Conservation (phyloP, 2,888 invertebrate species). For the Drosophila yooni region DNA sequence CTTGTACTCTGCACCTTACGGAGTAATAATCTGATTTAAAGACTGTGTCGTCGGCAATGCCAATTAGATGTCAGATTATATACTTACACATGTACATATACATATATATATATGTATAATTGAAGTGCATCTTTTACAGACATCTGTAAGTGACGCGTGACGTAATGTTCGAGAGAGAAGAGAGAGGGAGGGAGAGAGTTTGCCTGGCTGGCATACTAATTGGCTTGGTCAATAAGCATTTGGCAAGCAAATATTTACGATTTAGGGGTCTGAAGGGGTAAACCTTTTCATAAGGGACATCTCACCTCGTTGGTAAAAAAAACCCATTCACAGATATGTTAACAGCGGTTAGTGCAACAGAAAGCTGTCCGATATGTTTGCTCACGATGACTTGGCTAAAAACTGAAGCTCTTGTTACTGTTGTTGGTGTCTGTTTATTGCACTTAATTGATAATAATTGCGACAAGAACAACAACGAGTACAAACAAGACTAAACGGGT, state of each 20-base stretch:
- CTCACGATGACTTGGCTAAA: slow-evolving; percentile 66
- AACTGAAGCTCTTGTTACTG: slow-evolving; percentile 26
- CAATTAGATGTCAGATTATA: slow-evolving; percentile 46
- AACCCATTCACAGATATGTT: slow-evolving; percentile 6
- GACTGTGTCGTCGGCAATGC: slow-evolving; percentile 21
- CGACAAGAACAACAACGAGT: slow-evolving; percentile 24
- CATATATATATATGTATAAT: neutral
- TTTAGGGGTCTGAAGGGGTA: neutral
- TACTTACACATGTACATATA: neutral
- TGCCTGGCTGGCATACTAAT: slow-evolving; percentile 47
- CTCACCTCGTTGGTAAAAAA: neutral
- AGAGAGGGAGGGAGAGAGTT: neutral
- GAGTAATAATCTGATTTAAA: slow-evolving; percentile 37
- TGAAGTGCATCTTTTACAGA: slow-evolving; percentile 38
- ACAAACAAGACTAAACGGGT: slow-evolving; percentile 59
- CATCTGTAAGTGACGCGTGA: slow-evolving; percentile 34
- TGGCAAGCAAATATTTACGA: slow-evolving; percentile 40
- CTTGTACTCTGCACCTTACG: slow-evolving; percentile 29
- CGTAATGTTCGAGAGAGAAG: slow-evolving; percentile 19
- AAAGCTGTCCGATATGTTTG: slow-evolving; percentile 61
- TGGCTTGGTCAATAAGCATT: slow-evolving; percentile 46
- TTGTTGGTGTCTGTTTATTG: slow-evolving; percentile 23
- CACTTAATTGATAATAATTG: slow-evolving; percentile 75
- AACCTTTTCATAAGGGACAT: slow-evolving; percentile 6
- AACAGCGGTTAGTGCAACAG: slow-evolving; percentile 34